Conservation (phyloP, 2,888 invertebrate genomes). For the Theretra japonica region DNA sequence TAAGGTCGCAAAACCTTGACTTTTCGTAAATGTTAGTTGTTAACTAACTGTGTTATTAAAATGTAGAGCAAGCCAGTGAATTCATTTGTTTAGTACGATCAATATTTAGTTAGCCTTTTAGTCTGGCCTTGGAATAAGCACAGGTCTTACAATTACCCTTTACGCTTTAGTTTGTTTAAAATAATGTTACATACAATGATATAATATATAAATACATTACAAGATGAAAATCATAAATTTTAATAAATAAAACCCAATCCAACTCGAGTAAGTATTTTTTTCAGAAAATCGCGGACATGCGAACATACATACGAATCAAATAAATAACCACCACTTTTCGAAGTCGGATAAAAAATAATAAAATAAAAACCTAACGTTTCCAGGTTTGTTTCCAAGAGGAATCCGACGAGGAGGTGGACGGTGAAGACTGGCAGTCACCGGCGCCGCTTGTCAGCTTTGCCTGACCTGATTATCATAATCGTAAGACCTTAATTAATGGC, state of each 20-base stretch:
- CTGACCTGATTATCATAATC: constrained; percentile 39
- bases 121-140: neutral
- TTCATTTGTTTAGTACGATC: neutral
- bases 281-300: no score
- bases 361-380: constrained; percentile 33
- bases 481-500: neutral
- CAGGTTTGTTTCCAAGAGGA: constrained; percentile 77
- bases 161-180: neutral
- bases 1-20: neutral
- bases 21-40: neutral
- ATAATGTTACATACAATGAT: no score
- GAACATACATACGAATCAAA: neutral
- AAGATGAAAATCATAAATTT: no score
- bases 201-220: no score
- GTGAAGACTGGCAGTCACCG: constrained; percentile 67
- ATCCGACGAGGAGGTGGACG: constrained; percentile 72
- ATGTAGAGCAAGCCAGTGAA: neutral
- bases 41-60: neutral
- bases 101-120: neutral
- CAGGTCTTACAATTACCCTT: neutral
- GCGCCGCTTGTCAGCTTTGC: constrained; percentile 77
- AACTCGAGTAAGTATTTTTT: no score
- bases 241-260: no score
- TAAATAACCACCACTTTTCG: no score
- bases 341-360: neutral